Evolutionary conservation across 2,113 vertebrate species (phyloP), one percentile per base, ranked within the genome.

Genomic region (Pedionomus torquatus): DNA sequence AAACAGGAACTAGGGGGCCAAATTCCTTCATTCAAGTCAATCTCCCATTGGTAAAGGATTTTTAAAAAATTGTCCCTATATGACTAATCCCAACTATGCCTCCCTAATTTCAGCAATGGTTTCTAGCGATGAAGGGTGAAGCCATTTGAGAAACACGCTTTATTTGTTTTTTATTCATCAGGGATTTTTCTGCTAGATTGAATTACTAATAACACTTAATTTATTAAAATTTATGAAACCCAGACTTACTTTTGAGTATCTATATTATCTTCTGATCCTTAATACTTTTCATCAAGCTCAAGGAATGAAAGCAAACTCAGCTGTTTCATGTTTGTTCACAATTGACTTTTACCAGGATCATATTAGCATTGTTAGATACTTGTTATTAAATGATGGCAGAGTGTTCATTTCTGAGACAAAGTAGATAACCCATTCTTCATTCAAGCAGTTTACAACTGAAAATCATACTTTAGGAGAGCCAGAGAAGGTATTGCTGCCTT

Each of bases 91-190:
- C 76, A 78, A 37, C 61, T 95, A 33, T 35, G 64, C 25, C 72
- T 89, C 77, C 77, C 72, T 81, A 48, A 92, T 81, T 90, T 84
- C 83, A 76, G 63, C 43, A 79, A 55, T 14, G 48, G 35, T 72
- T 94, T 83, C 48, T 60, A 41, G 77, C 71, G 69, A 83, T 57
- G 83, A 89, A 83, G 33, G 41, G 65, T 68, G 76, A 93, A 91
- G 57, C 69, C 61, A 71, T 49, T 83, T 64, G 49, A 87, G 65
- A 88, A 92, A 93, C 24, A 49, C 76, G 55, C 41, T 93, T 93
- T 95, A 68, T 84, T 97, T 91, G 60, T n/a, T 87, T 95, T 93
- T 84, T 82, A 68, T 87, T 95, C 87, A 49, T 93, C 65, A n/a
- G 48, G 68, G 35, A 52, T 79, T 91, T 61, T 87, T 95, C 52